These are phyloP conservation scores for Xanthia togata DNA, from an alignment of 2,888 invertebrate species.

Conservation along the genomic window DNA sequence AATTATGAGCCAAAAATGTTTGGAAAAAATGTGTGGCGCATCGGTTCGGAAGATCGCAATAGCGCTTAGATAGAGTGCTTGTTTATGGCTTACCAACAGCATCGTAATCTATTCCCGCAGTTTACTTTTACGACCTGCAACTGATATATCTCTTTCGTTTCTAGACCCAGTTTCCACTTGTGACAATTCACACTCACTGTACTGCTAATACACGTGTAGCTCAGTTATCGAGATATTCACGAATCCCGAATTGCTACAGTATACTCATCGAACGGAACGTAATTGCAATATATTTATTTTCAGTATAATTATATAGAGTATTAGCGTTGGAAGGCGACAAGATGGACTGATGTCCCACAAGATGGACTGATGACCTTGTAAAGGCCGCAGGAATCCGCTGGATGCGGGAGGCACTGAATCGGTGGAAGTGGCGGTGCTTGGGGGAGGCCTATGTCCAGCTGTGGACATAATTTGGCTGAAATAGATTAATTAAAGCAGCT, in stretches of 20 bases:
- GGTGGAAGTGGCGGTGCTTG: too few relatives aligned
- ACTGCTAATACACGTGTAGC: too few relatives aligned
- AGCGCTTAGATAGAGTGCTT: slow-evolving; percentile 39
- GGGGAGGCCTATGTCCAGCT: too few relatives aligned
- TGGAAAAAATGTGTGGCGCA: background rate
- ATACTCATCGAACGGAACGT: background rate
- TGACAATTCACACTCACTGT: slow-evolving; percentile 12
- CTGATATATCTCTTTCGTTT: slow-evolving; percentile 29
- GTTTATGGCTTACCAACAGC: slow-evolving; percentile 39
- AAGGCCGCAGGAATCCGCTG: too few relatives aligned
- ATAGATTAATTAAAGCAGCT: background rate
- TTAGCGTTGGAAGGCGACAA: too few relatives aligned
- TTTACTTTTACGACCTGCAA: slow-evolving; percentile 48
- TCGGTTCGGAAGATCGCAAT: slow-evolving; percentile 12
- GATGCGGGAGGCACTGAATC: too few relatives aligned
- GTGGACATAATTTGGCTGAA: too few relatives aligned
- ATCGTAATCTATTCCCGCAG: slow-evolving; percentile 37
- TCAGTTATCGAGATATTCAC: background rate
- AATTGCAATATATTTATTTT: background rate
- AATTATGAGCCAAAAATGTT: slow-evolving; percentile 15
- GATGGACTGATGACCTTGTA: too few relatives aligned
- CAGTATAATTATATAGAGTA: background rate
- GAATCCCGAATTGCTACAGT: background rate
- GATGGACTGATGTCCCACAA: too few relatives aligned
- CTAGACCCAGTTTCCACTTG: slow-evolving; percentile 13